Percentiles rank a stretch among this genome's conserved stretches.
Conservation (phyloP, 2,113 vertebrate genomes). For the Thunnus maccoyii region DNA sequence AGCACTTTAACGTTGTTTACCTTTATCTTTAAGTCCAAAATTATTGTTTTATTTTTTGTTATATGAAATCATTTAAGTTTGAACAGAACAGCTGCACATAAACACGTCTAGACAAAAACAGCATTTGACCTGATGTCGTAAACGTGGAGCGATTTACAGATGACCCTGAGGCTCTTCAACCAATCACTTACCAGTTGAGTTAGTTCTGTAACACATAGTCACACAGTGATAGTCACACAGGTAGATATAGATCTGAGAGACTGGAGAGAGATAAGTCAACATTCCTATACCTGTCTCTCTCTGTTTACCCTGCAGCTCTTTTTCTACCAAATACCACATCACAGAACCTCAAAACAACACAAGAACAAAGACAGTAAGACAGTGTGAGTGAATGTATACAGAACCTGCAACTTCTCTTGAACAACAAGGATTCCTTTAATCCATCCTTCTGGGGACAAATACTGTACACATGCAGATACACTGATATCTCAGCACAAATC, state of each 20-base stretch:
- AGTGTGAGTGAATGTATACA: too few species aligned
- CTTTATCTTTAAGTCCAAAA: background rate
- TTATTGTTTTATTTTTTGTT: too few species aligned
- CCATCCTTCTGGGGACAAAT: too few species aligned
- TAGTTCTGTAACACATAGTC: constrained; percentile 11
- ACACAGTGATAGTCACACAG: constrained; percentile 38
- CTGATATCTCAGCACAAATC: too few species aligned
- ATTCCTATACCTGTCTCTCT: constrained; percentile 26
- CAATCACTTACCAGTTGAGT: background rate
- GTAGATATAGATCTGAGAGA: constrained; percentile 63
- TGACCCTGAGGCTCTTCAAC: background rate
- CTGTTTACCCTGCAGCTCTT: constrained; percentile 31
- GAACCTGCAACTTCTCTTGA: too few species aligned
- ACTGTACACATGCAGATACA: too few species aligned
- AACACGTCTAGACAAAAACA: background rate
- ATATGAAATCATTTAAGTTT: background rate
- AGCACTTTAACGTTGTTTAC: background rate
- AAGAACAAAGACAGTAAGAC: background rate
- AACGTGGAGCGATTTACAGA: background rate
- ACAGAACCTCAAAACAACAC: background rate
- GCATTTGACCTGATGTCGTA: constrained; percentile 19
- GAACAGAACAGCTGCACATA: background rate
- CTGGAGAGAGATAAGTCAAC: constrained; percentile 12
- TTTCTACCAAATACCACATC: background rate
- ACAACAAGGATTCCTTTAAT: too few species aligned